Base-by-base conservation (phyloP, 2,888 invertebrate genomes). In the Ophion ellenae region DNA sequence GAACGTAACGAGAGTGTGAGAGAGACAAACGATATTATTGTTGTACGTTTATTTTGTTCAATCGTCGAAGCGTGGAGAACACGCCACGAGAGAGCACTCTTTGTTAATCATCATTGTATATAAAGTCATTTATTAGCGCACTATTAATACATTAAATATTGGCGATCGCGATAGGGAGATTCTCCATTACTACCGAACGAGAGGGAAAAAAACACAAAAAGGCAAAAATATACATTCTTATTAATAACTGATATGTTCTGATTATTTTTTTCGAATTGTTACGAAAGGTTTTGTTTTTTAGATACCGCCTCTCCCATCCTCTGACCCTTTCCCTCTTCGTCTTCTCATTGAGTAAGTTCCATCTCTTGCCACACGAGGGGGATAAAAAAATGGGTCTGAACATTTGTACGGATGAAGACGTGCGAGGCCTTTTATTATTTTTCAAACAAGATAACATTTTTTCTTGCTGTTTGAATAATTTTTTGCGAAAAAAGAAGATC, bases 71-170 rank as follows among this genome's bases (percentile, higher is more conserved):
- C 45, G 74, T 40, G 78, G 80, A 3, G 45, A 45, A 17, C 70
- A 75, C 82, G 80, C 74, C 69, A 79, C 83, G 80, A 6, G 45
- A 0, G 45, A 77, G 83, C 91, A 89, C 88, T 90, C 90, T 92
- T 93, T 92, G 92, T 92, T 93, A 93, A 92, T 90, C 93, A 93
- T 93, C 91, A 87, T 88, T 94, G 94, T 94, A 94, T 91, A 94
- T 94, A 94, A 89, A 91, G 91, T 91, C 92, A 93, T 92, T 91
- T 91, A 93, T 91, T 94, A 94, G 92, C 91, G 91, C 93, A 93
- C 93, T 93, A 93, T 90, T 88, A 88, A 88, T 93, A 90, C 88
- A 89, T 90, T 91, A 91, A 90, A 90, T 92, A 93, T 93, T 91
- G 92, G 92, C 90, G 90, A 93, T 90, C 90, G 81, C 81, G 91